These are phyloP conservation scores for Coluber constrictor DNA, from an alignment of 2,797 vertebrate genomes.

Conservation along the genomic window DNA sequence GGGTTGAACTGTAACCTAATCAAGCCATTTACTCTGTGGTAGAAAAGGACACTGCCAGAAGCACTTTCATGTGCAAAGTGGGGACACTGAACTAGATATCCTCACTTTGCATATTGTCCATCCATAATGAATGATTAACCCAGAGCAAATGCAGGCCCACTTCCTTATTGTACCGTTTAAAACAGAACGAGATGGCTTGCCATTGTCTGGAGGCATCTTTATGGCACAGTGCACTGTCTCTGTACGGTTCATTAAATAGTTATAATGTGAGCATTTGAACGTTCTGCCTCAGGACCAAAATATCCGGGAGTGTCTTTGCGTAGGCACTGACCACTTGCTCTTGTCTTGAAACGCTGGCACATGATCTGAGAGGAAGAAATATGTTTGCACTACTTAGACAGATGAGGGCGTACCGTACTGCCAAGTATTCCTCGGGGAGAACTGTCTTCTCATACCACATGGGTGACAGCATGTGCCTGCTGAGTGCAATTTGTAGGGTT, in stretches of 20 bases:
- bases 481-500: constrained; percentile 34
- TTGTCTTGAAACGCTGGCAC: not conserved
- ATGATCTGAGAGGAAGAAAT: not conserved
- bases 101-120: not conserved
- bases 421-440: constrained; percentile 28
- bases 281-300: not conserved
- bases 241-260: not conserved
- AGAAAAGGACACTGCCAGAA: not conserved
- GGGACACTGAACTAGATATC: not conserved
- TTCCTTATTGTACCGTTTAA: not conserved
- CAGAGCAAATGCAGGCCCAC: not conserved
- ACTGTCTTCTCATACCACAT: constrained; percentile 23
- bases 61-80: not conserved
- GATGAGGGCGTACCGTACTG: constrained; percentile 45
- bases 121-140: not conserved
- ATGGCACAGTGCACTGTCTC: not conserved
- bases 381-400: constrained; percentile 42
- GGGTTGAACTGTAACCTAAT: not conserved
- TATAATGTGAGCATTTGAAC: not conserved
- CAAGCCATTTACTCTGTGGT: not conserved
- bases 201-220: not conserved
- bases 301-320: too few species aligned
- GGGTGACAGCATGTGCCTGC: constrained; percentile 29
- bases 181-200: not conserved
- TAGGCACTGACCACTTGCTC: not conserved